These are phyloP conservation scores for Gallirallus australis DNA, from an alignment of 2,797 vertebrate genomes.

Conservation along the genomic window DNA sequence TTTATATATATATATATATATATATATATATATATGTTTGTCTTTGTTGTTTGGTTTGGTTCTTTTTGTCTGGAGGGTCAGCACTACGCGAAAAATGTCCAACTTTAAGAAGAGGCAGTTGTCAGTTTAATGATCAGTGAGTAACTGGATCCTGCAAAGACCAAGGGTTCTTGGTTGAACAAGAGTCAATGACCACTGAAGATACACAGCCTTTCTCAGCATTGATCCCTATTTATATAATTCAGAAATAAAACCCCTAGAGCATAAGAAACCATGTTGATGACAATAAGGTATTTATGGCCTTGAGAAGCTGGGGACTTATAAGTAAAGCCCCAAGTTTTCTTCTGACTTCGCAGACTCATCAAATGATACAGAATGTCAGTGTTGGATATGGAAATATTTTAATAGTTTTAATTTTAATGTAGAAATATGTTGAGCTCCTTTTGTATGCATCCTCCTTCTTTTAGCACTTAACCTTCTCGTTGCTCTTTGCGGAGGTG, in stretches of 20 bases:
- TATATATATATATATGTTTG: too few relatives aligned
- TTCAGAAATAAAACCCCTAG: neutral
- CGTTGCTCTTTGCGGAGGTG: neutral
- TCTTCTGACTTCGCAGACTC: neutral
- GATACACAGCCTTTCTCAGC: neutral
- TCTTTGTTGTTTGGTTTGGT: neutral
- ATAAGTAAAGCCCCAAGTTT: neutral
- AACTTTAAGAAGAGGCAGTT: neutral
- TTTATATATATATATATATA: too few relatives aligned
- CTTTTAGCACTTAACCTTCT: neutral
- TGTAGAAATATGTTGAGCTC: neutral
- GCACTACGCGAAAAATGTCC: constrained; percentile 16
- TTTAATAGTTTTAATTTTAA: neutral
- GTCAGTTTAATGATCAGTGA: neutral
- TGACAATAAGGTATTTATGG: neutral
- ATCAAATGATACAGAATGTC: neutral
- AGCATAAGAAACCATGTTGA: neutral
- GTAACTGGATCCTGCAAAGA: neutral
- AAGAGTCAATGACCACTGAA: neutral
- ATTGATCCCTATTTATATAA: neutral
- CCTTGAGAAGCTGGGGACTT: neutral
- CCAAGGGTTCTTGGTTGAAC: neutral
- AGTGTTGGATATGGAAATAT: neutral
- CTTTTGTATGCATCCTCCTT: neutral
- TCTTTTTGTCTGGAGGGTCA: neutral